A percentile compares a stretch with the other conserved stretches of the same genome.
phyloP scores from a whole-genome alignment of 2,797 vertebrate species.

The Poeciliopsis turneri region DNA sequence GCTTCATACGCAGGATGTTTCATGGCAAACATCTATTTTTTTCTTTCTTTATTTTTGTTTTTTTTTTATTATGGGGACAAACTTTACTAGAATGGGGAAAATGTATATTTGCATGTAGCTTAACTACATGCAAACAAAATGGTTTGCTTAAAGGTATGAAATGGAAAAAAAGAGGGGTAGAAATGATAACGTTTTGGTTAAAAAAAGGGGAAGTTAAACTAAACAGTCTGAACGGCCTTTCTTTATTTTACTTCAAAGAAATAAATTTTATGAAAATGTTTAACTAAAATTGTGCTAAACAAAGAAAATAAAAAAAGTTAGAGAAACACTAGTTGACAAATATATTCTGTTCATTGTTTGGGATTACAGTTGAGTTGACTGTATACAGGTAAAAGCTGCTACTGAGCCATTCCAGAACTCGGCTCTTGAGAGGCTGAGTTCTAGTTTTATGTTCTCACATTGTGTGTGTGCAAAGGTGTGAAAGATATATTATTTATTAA shows the following conservation, averaged over 20 bases:
- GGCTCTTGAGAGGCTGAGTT: neutral
- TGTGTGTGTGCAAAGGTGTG: neutral
- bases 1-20: too few species aligned
- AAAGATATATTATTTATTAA: neutral
- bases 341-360: neutral
- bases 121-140: neutral
- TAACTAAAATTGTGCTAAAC: neutral
- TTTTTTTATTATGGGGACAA: too few species aligned
- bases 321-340: neutral
- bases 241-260: neutral
- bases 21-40: neutral
- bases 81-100: neutral
- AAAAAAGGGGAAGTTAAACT: neutral
- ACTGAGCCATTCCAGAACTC: conserved; percentile 9
- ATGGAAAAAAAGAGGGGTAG: neutral
- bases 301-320: neutral
- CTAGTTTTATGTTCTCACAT: neutral
- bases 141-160: neutral
- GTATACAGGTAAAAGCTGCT: neutral
- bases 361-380: neutral
- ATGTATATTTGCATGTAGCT: neutral
- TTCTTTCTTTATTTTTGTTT: neutral
- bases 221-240: neutral
- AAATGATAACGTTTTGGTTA: neutral
- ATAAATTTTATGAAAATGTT: neutral